Conservation (phyloP, 1,140 invertebrate species). For the Drosophila asahinai region DNA sequence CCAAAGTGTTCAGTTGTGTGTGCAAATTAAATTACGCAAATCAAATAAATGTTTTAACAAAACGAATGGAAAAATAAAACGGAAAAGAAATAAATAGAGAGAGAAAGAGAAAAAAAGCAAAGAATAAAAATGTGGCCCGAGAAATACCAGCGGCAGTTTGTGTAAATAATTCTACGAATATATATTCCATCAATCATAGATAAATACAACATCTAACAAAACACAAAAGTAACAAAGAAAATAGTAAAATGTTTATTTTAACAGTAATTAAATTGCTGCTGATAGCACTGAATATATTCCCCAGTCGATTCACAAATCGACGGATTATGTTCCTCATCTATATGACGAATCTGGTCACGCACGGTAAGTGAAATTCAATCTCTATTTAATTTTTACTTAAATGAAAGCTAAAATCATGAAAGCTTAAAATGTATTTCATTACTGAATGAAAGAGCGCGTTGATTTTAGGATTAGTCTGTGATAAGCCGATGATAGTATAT, state of each 20-base stretch:
- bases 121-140: conserved; percentile 37
- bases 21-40: conserved; percentile 82
- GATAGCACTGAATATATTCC: conserved; percentile 84
- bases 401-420: not conserved
- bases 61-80: conserved; percentile 24
- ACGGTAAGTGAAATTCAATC: conserved; percentile 64
- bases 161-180: conserved; percentile 56
- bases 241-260: conserved; percentile 82
- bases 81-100: conserved; percentile 28
- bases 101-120: conserved; percentile 18
- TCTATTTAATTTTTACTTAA: not conserved
- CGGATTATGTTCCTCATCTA: conserved; percentile 84
- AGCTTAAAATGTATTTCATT: not conserved
- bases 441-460: not conserved
- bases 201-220: conserved; percentile 43
- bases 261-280: conserved; percentile 84
- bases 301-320: conserved; percentile 83
- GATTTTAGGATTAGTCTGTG: not conserved
- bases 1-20: conserved; percentile 74
- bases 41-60: conserved; percentile 75
- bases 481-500: too few species aligned
- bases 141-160: conserved; percentile 12
- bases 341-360: conserved; percentile 83
- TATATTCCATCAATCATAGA: conserved; percentile 15
- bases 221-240: conserved; percentile 15